Percentiles rank a stretch among this genome's conserved stretches.
phyloP scores from a whole-genome alignment of 2,888 invertebrate species.

The Papilio gigon region DNA sequence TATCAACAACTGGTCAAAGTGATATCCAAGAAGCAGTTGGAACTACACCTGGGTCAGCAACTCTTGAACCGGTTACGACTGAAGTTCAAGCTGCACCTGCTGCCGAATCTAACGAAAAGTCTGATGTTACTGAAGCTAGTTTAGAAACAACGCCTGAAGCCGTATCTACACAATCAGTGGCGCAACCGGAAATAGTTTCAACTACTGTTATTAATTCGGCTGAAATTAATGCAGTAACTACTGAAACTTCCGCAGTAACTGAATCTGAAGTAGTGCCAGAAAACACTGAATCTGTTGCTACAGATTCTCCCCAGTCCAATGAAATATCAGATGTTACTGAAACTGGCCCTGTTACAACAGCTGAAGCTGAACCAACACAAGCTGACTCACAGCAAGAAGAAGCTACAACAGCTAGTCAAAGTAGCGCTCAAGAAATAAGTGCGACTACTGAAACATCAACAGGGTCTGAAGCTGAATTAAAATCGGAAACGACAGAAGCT shows the following conservation, averaged over 20 bases:
- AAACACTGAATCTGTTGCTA: conserved; percentile 18
- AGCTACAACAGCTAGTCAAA: neutral
- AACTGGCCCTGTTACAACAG: neutral
- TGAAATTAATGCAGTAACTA: conserved; percentile 5
- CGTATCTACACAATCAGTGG: neutral
- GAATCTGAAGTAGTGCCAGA: neutral
- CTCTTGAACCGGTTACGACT: conserved; percentile 12
- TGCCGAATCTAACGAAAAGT: conserved; percentile 17
- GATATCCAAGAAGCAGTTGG: conserved; percentile 32
- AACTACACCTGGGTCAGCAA: conserved; percentile 9
- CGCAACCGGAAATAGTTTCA: neutral
- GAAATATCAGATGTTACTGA: conserved; percentile 2
- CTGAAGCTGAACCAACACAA: conserved; percentile 28
- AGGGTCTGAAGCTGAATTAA: neutral
- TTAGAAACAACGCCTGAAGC: conserved; percentile 1
- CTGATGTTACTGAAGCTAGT: neutral
- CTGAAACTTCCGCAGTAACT: neutral
- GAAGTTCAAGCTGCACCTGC: conserved; percentile 36
- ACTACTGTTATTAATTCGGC: neutral
- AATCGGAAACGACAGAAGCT: conserved; percentile 29
- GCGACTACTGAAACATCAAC: conserved; percentile 1
- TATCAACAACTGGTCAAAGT: conserved; percentile 30
- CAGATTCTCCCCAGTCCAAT: conserved; percentile 3
- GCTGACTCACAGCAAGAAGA: neutral
- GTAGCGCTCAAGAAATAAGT: neutral